Percentiles rank a stretch among this genome's conserved stretches.
phyloP scores from a whole-genome alignment of 2,113 vertebrate genomes.

The Microcebus griseorufus region DNA sequence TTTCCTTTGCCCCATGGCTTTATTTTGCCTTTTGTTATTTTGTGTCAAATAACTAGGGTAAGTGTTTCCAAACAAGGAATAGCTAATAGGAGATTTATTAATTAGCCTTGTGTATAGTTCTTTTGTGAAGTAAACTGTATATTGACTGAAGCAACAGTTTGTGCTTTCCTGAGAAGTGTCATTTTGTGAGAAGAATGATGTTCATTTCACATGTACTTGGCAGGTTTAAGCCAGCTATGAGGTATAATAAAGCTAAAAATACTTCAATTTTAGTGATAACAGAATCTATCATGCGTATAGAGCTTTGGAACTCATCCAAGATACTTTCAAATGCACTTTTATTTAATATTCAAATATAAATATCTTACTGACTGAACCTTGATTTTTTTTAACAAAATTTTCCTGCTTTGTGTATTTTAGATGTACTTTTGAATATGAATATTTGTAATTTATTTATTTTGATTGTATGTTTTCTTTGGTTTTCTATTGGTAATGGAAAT shows the following conservation, averaged over 20 bases:
- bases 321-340: neutral
- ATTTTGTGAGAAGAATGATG: conserved; percentile 26
- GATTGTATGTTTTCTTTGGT: neutral
- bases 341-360: conserved; percentile 38
- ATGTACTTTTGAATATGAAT: neutral
- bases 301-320: conserved; percentile 21
- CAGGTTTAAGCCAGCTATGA: neutral
- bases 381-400: conserved; percentile 7
- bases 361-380: neutral
- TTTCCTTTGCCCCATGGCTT: neutral
- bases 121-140: neutral
- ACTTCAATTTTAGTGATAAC: neutral
- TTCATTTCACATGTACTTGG: neutral
- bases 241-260: neutral
- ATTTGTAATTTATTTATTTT: conserved; percentile 31
- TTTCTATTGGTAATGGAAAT: neutral
- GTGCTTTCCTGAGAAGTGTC: conserved; percentile 16
- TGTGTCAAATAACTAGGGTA: neutral
- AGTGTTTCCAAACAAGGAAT: neutral
- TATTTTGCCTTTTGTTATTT: conserved; percentile 38
- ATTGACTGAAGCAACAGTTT: conserved; percentile 3
- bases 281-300: neutral
- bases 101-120: neutral
- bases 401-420: neutral
- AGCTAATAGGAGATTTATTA: neutral